Percentiles rank a stretch among this genome's conserved stretches.
phyloP scores from a whole-genome alignment of 2,888 invertebrate species.

The Coleophora flavipennella region DNA sequence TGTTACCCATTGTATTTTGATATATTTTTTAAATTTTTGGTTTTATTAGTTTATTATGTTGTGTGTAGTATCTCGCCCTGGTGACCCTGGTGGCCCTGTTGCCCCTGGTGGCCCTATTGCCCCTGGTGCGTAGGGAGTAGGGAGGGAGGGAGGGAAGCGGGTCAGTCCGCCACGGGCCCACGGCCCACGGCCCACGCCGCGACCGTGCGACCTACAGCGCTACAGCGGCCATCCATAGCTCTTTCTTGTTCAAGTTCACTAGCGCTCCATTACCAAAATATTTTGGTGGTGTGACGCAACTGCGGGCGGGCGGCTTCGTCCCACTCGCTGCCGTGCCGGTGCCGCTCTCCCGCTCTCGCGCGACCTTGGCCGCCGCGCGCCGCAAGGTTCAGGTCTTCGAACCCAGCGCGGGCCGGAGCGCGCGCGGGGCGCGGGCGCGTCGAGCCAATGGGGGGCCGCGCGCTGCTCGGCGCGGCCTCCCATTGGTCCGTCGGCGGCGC shows the following conservation, averaged over 20 bases:
- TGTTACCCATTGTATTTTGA: too few species aligned
- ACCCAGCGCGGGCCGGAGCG: slow-evolving; percentile 62
- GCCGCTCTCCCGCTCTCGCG: slow-evolving; percentile 65
- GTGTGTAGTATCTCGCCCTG: too few species aligned
- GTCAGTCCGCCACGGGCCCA: slow-evolving; percentile 21
- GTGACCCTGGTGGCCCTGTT: too few species aligned
- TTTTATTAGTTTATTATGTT: too few species aligned
- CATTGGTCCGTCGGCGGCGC: slow-evolving; percentile 72
- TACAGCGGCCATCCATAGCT: slow-evolving; percentile 53
- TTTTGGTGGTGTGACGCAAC: slow-evolving; percentile 71
- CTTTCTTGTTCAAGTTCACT: slow-evolving; percentile 70
- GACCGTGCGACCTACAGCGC: slow-evolving; percentile 58
- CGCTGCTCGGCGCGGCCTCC: slow-evolving; percentile 59
- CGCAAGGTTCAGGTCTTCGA: slow-evolving; percentile 90
- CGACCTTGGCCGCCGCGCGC: slow-evolving; percentile 88
- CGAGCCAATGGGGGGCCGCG: slow-evolving; percentile 64
- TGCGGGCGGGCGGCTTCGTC: slow-evolving; percentile 45
- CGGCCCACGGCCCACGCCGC: slow-evolving; percentile 58
- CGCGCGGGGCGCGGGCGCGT: slow-evolving; percentile 47
- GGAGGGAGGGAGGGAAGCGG: slow-evolving; percentile 31
- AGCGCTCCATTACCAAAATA: slow-evolving; percentile 72
- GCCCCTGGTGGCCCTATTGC: too few species aligned
- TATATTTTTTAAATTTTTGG: too few species aligned
- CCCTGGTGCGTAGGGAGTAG: too few species aligned
- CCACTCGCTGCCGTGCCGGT: slow-evolving; percentile 44